phyloP scores from a whole-genome alignment of 2,888 invertebrate species.

The Drosophila yooni region DNA sequence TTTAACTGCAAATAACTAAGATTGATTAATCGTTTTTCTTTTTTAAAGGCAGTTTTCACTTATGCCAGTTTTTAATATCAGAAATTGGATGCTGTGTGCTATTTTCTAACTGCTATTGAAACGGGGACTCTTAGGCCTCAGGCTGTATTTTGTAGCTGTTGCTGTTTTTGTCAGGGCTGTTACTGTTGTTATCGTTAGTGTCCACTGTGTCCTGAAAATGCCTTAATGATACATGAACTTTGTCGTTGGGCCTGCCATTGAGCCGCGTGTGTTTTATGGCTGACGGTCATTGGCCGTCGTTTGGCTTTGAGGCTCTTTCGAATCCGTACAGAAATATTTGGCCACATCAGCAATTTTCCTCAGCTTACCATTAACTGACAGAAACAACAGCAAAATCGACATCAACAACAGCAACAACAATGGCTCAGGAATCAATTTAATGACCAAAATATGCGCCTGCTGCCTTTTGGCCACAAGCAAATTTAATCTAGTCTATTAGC shows the following conservation, averaged over 20 bases:
- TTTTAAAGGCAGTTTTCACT: neutral
- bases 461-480: constrained; percentile 55
- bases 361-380: constrained; percentile 32
- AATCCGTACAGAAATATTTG: constrained; percentile 26
- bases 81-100: neutral
- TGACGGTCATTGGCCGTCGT: constrained; percentile 65
- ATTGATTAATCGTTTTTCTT: neutral
- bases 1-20: neutral
- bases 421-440: constrained; percentile 59
- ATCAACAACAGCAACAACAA: constrained; percentile 10
- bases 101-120: constrained; percentile 1
- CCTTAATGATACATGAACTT: constrained; percentile 77
- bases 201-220: constrained; percentile 43
- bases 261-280: constrained; percentile 78
- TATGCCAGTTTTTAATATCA: constrained; percentile 1
- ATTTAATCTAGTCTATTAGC: constrained; percentile 76
- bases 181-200: constrained; percentile 44
- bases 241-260: constrained; percentile 61
- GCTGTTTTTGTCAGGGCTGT: constrained; percentile 22
- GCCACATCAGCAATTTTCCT: constrained; percentile 65
- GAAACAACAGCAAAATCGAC: constrained; percentile 6
- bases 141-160: constrained; percentile 10
- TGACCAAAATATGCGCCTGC: constrained; percentile 70
- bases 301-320: constrained; percentile 55
- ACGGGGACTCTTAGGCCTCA: neutral